phyloP scores from a whole-genome alignment of 2,888 invertebrate genomes.

The Phania funesta region DNA sequence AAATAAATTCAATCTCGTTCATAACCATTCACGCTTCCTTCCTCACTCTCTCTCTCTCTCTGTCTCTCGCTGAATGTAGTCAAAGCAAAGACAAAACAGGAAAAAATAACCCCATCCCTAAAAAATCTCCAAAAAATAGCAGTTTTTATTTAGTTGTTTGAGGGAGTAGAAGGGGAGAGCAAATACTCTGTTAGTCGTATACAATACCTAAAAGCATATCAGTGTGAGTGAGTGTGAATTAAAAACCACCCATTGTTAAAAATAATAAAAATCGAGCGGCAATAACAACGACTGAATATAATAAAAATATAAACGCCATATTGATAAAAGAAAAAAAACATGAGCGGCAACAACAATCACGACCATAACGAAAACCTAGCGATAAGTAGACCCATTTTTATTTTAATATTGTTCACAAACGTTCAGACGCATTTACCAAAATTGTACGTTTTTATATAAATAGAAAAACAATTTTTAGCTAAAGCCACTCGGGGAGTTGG shows the following conservation, averaged over 20 bases:
- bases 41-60: neutral
- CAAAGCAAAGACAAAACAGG: neutral
- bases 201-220: neutral
- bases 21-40: neutral
- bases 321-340: conserved; percentile 53
- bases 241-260: conserved; percentile 68
- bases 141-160: conserved; percentile 26
- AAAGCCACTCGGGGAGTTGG: conserved; percentile 51
- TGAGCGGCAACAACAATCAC: conserved; percentile 17
- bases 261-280: conserved; percentile 59
- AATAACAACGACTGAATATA: conserved; percentile 40
- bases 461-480: conserved; percentile 57
- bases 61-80: no score
- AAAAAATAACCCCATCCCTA: conserved; percentile 58
- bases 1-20: neutral
- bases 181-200: neutral
- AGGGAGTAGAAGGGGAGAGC: conserved; percentile 17
- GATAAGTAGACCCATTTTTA: conserved; percentile 58
- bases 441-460: conserved; percentile 39
- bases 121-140: conserved; percentile 33
- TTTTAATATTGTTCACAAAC: conserved; percentile 40
- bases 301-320: conserved; percentile 66
- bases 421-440: conserved; percentile 20
- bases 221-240: conserved; percentile 54
- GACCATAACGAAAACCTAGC: conserved; percentile 15